These are phyloP conservation scores for Nibea albiflora DNA, from an alignment of 2,113 vertebrate genomes.

Conservation along the genomic window DNA sequence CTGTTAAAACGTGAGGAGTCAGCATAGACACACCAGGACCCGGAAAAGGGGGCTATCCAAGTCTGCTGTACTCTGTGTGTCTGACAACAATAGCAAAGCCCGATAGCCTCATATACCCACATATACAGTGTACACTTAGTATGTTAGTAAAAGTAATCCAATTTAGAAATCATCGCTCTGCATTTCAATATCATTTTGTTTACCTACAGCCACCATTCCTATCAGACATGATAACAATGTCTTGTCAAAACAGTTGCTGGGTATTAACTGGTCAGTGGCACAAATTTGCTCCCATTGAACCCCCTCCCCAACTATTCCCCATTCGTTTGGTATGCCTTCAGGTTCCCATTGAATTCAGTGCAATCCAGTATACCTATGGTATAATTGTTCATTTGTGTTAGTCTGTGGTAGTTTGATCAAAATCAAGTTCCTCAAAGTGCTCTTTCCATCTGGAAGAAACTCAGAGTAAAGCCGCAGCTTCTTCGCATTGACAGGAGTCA, in stretches of 20 bases:
- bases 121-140: too few relatives aligned
- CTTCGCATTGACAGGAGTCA: background rate
- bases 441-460: background rate
- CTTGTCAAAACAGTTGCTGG: background rate
- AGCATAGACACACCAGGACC: conserved; percentile 9
- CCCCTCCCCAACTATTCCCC: too few relatives aligned
- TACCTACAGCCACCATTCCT: background rate
- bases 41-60: background rate
- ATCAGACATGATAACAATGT: background rate
- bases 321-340: background rate
- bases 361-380: too few relatives aligned
- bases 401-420: background rate
- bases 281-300: too few relatives aligned
- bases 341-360: too few relatives aligned
- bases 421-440: background rate
- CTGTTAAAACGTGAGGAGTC: conserved; percentile 21
- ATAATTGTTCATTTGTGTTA: too few relatives aligned
- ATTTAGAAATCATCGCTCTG: too few relatives aligned
- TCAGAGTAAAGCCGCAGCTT: background rate
- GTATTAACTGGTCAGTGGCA: too few relatives aligned
- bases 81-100: too few relatives aligned
- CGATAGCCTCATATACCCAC: too few relatives aligned
- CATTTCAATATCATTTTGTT: too few relatives aligned
- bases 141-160: too few relatives aligned
- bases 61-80: background rate